Evolutionary conservation across 2,888 invertebrate species (phyloP).

Genomic region (Torymus texanus): DNA sequence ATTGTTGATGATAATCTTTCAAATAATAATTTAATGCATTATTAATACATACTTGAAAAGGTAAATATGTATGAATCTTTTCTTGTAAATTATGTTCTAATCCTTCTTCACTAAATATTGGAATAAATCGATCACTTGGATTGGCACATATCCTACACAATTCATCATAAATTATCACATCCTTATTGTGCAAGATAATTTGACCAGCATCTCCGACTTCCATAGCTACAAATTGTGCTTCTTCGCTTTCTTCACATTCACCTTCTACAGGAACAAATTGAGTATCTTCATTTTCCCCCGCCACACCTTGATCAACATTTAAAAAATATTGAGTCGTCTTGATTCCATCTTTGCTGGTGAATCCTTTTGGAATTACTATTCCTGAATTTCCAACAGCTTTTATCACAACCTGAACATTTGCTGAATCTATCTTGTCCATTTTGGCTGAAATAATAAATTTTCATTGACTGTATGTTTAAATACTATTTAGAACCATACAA

Average conservation of each 20-base stretch:
- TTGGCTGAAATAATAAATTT: constrained; percentile 24
- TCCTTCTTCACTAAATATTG: constrained; percentile 81
- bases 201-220: constrained; percentile 33
- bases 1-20: not conserved
- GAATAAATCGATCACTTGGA: constrained; percentile 77
- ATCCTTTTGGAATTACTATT: constrained; percentile 33
- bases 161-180: constrained; percentile 47
- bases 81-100: constrained; percentile 78
- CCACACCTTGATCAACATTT: constrained; percentile 22
- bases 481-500: no score
- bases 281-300: constrained; percentile 1
- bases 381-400: constrained; percentile 11
- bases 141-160: constrained; percentile 79
- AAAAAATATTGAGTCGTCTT: constrained; percentile 48
- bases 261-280: constrained; percentile 30
- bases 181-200: constrained; percentile 42
- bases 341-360: constrained; percentile 27
- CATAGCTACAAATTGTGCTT: constrained; percentile 27
- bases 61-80: constrained; percentile 81
- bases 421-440: constrained; percentile 38
- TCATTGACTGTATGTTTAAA: no score
- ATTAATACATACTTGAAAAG: constrained; percentile 77
- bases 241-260: constrained; percentile 12
- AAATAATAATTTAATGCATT: not conserved
- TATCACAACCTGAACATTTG: constrained; percentile 32